phyloP scores from a whole-genome alignment of 1,140 invertebrate genomes.

The Chelonus insularis region DNA sequence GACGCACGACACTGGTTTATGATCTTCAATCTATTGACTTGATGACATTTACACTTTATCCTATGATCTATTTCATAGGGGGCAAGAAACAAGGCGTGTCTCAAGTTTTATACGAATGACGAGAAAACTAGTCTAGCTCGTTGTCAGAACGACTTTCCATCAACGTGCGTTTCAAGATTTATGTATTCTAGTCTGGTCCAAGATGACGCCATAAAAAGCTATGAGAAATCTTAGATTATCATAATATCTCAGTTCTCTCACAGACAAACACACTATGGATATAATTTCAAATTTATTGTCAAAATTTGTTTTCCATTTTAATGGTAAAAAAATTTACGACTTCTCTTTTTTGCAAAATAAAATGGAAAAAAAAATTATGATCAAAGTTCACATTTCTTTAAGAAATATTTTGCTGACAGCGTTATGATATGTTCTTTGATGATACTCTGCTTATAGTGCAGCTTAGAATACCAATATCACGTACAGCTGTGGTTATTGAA shows the following conservation, averaged over 20 bases:
- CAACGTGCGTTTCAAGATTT: slow-evolving; percentile 18
- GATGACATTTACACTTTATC: not conserved
- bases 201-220: slow-evolving; percentile 16
- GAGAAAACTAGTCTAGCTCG: slow-evolving; percentile 4
- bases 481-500: no score
- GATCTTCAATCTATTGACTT: not conserved
- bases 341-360: no score
- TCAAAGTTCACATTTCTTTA: not conserved
- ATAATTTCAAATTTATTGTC: not conserved
- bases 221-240: slow-evolving; percentile 17
- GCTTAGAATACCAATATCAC: no score
- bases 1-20: not conserved
- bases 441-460: no score
- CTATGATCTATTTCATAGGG: no score
- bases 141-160: slow-evolving; percentile 20
- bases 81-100: not conserved
- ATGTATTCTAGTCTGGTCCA: slow-evolving; percentile 23
- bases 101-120: slow-evolving; percentile 20
- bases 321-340: not conserved
- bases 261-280: not conserved
- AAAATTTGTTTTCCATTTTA: not conserved
- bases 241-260: slow-evolving; percentile 7
- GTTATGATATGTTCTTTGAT: no score
- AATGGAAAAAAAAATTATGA: not conserved
- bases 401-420: no score